Conservation (phyloP, 1,140 invertebrate genomes). For the Pachypeltis micranthus region DNA sequence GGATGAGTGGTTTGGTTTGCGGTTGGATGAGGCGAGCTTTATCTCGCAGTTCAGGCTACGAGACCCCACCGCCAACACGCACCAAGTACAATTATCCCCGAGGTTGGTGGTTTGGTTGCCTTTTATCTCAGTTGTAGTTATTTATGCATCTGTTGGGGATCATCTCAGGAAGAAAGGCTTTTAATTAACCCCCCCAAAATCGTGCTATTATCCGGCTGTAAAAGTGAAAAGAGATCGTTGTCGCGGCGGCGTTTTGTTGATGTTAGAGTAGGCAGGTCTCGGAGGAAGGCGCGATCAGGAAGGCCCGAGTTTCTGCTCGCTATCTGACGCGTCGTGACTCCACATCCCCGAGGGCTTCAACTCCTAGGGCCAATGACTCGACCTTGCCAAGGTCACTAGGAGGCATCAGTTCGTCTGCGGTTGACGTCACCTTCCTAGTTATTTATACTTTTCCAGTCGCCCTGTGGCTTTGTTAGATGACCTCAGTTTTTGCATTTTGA, state of each 20-base stretch:
- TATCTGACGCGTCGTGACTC: not conserved
- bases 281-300: not conserved
- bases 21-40: not conserved
- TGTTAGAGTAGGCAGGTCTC: not conserved
- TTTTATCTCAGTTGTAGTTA: not conserved
- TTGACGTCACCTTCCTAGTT: too few species aligned
- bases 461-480: too few species aligned
- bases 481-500: too few species aligned
- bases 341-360: not conserved
- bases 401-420: not conserved
- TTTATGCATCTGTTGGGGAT: not conserved
- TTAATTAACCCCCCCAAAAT: not conserved
- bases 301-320: not conserved
- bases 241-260: not conserved
- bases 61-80: too few species aligned
- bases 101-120: not conserved
- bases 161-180: not conserved
- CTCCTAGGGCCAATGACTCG: constrained; percentile 1
- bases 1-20: not conserved
- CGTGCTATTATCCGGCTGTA: constrained; percentile 4
- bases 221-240: constrained; percentile 6
- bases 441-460: too few species aligned
- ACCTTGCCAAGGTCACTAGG: constrained; percentile 3
- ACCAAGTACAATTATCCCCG: not conserved
- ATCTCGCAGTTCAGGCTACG: not conserved